Evolutionary conservation across 2,797 vertebrate genomes (phyloP).

Genomic region (Xenops minutus): DNA sequence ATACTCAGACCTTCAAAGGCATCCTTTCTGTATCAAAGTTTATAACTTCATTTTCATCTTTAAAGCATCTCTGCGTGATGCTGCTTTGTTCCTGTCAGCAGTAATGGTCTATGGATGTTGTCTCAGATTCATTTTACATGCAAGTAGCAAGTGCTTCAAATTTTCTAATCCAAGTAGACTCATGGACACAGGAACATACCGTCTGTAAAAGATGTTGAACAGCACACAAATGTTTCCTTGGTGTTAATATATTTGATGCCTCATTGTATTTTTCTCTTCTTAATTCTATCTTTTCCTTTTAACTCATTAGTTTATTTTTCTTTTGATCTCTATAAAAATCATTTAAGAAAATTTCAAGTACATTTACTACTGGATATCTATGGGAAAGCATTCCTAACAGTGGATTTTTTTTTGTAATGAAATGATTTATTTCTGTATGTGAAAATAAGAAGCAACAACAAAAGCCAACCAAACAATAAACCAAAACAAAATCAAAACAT

Average conservation of each 20-base stretch:
- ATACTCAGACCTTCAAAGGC: not conserved
- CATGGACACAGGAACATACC: not conserved
- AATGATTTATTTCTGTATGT: not conserved
- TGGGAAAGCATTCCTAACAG: not conserved
- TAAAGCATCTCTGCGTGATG: not conserved
- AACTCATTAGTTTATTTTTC: not conserved
- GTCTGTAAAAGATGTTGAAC: not conserved
- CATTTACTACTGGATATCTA: not conserved
- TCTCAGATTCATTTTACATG: not conserved
- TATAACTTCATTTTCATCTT: not conserved
- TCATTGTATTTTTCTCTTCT: not conserved
- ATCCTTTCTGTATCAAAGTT: not conserved
- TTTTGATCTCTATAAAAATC: not conserved
- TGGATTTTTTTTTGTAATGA: not conserved
- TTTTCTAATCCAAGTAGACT: not conserved
- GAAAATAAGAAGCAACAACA: not conserved
- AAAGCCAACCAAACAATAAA: not conserved
- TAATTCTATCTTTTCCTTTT: not conserved
- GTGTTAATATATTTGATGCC: not conserved
- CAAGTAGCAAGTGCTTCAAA: not conserved
- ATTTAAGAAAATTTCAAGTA: not conserved
- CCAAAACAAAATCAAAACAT: not conserved
- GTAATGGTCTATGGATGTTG: not conserved
- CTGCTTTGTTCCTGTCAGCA: not conserved
- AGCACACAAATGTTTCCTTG: not conserved